These are phyloP conservation scores for Myoxocephalus aenaeus DNA, from an alignment of 2,797 vertebrate species.

Conservation along the genomic window DNA sequence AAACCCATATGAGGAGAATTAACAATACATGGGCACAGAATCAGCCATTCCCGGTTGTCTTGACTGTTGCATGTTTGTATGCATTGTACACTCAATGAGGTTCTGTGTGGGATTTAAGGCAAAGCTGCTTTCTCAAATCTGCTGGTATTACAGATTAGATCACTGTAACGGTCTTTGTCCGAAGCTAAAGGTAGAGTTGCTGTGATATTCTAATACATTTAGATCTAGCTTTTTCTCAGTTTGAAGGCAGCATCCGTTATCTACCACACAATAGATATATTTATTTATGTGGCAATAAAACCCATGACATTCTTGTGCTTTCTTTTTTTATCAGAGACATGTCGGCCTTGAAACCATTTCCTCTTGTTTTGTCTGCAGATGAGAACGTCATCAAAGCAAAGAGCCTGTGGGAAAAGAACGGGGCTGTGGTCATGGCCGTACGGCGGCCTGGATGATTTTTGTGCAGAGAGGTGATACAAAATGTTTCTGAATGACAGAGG, in stretches of 20 bases:
- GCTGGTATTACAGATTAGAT: conserved; percentile 43
- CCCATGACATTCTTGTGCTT: neutral
- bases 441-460: conserved; percentile 98
- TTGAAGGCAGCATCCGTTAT: conserved; percentile 19
- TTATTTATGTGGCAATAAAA: neutral
- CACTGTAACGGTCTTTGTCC: conserved; percentile 3
- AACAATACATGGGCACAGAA: conserved; percentile 20
- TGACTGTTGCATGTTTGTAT: conserved; percentile 2
- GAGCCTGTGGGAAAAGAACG: conserved; percentile 90
- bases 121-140: conserved; percentile 57
- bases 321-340: neutral
- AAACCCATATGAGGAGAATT: conserved; percentile 26
- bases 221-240: neutral
- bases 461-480: conserved; percentile 92
- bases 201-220: conserved; percentile 6
- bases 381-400: conserved; percentile 88
- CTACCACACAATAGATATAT: neutral
- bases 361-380: conserved; percentile 68
- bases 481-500: neutral
- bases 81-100: conserved; percentile 35
- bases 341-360: conserved; percentile 11
- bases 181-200: neutral
- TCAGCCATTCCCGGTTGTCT: conserved; percentile 5
- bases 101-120: conserved; percentile 33
- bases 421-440: conserved; percentile 95